These are phyloP conservation scores for Tympanuchus pallidicinctus DNA, from an alignment of 2,113 vertebrate species.

Conservation along the genomic window DNA sequence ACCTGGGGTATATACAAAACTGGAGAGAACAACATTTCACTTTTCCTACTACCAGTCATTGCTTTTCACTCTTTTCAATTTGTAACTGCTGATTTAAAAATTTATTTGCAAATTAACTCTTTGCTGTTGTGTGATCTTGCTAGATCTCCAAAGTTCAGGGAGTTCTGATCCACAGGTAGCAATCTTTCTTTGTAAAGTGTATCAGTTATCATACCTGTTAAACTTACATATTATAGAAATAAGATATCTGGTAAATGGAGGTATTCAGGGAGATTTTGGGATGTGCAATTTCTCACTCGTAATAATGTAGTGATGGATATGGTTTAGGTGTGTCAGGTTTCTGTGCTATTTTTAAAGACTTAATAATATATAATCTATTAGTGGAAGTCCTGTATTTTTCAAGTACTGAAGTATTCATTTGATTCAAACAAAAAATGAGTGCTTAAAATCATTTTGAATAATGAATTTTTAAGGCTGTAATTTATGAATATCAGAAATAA, in stretches of 20 bases:
- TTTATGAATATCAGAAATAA: not conserved
- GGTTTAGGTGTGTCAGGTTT: not conserved
- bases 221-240: not conserved
- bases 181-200: not conserved
- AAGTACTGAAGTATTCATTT: not conserved
- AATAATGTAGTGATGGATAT: not conserved
- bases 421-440: not conserved
- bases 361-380: not conserved
- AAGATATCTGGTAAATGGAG: not conserved
- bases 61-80: not conserved
- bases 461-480: not conserved
- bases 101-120: not conserved
- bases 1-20: not conserved
- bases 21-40: not conserved
- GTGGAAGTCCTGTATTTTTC: not conserved
- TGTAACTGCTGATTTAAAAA: not conserved
- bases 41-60: not conserved
- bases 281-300: not conserved
- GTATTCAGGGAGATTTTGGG: not conserved
- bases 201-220: not conserved
- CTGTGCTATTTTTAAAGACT: not conserved
- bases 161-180: not conserved
- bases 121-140: not conserved
- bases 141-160: not conserved
- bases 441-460: not conserved